phyloP scores from a whole-genome alignment of 2,113 vertebrate species.

The Vanacampus margaritifer region DNA sequence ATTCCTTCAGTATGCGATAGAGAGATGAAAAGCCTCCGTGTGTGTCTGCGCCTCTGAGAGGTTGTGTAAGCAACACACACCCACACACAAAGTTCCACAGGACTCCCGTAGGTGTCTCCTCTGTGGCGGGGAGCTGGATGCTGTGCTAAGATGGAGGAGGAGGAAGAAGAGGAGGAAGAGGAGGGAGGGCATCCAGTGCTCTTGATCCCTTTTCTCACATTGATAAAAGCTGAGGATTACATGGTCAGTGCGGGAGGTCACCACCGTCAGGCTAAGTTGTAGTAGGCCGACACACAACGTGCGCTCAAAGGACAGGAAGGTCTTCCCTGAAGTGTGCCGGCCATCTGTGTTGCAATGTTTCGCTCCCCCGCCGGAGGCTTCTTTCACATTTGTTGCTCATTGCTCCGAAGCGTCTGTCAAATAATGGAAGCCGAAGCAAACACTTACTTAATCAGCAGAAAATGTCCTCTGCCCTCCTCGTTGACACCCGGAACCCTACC shows the following conservation, averaged over 20 bases:
- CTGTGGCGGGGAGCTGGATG: constrained; percentile 42
- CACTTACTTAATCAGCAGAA: constrained; percentile 59
- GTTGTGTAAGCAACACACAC: constrained; percentile 47
- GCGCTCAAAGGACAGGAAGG: constrained; percentile 11
- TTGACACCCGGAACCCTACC: too few relatives aligned
- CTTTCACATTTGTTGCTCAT: constrained; percentile 31
- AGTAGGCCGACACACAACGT: constrained; percentile 4
- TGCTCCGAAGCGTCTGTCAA: constrained; percentile 28
- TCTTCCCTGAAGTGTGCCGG: constrained; percentile 14
- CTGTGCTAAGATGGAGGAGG: constrained; percentile 45
- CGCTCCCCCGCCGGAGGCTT: background rate
- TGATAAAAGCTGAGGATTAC: constrained; percentile 58
- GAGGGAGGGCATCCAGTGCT: constrained; percentile 41
- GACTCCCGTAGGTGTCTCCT: constrained; percentile 65
- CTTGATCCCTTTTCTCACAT: constrained; percentile 49
- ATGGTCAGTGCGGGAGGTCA: constrained; percentile 39
- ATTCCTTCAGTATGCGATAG: constrained; percentile 46
- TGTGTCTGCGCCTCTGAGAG: constrained; percentile 3
- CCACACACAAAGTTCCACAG: constrained; percentile 39
- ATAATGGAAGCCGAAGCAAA: constrained; percentile 40
- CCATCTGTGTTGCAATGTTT: constrained; percentile 15
- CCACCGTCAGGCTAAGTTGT: constrained; percentile 38
- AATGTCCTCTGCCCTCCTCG: constrained; percentile 30
- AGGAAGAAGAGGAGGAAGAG: constrained; percentile 25
- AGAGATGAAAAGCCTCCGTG: constrained; percentile 31